Conservation (phyloP, 64 coral and sea anemone species). For the Dendronephthya gigantea region DNA sequence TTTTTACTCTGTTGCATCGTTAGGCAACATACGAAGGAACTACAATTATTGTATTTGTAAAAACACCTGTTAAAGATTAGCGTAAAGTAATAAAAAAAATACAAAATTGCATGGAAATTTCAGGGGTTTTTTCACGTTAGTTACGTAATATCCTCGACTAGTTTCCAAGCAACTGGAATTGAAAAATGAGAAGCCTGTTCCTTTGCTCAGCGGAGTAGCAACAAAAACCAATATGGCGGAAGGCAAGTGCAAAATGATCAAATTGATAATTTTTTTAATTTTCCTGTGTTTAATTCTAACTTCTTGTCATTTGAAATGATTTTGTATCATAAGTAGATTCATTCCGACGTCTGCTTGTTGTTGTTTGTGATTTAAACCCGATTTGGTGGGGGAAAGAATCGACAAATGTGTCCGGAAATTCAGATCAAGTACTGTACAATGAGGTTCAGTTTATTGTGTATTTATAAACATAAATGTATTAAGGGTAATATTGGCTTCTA, state of each 20-base stretch:
- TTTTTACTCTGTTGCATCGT: too few relatives aligned
- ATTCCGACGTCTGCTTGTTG: not conserved
- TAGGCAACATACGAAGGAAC: too few relatives aligned
- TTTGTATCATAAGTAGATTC: not conserved
- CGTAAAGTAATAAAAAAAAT: too few relatives aligned
- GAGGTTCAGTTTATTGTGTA: too few relatives aligned
- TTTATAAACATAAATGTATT: too few relatives aligned
- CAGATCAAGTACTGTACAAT: too few relatives aligned
- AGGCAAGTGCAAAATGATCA: not conserved
- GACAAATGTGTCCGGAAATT: not conserved
- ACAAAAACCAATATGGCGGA: conserved; percentile 8
- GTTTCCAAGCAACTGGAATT: too few relatives aligned
- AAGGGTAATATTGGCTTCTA: not conserved
- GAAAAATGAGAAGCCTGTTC: not conserved
- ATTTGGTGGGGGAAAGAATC: not conserved
- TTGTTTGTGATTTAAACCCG: conserved; percentile 1
- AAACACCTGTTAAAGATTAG: too few relatives aligned
- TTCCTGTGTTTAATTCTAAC: not conserved
- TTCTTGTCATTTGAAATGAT: not conserved
- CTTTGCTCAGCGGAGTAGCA: not conserved
- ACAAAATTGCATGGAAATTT: too few relatives aligned
- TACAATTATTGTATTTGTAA: too few relatives aligned
- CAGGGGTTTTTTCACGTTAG: too few relatives aligned
- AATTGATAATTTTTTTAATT: not conserved
- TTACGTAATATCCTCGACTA: too few relatives aligned